Base-by-base conservation (phyloP, 2,113 vertebrate genomes). In the Diphyllodes magnificus region DNA sequence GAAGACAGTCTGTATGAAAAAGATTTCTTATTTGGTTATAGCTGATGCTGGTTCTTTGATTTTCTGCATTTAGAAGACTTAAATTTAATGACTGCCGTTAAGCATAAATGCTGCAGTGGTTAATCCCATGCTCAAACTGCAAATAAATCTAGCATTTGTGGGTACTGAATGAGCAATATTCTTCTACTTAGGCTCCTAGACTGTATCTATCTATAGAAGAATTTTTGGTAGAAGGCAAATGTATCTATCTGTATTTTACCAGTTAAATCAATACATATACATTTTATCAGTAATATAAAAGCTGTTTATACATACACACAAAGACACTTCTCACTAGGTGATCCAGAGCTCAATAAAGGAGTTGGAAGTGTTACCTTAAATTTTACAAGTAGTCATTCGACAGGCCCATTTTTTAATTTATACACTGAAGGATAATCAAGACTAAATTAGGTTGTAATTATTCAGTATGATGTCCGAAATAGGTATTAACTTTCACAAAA, bases 391-490 rank as follows among this genome's bases (percentile, higher is more conserved):
- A 60, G 16, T 53, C 22, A 69, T 81, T 56, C 81, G 54, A 50
- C 42, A 73, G 23, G 7, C 1, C 6, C 4, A 31, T 49, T 86
- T 80, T 93, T 77, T 54, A 72, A 88, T 86, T 87, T 88, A 91
- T 91, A 79, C 71, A 39, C 3, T 92, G 39, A 92, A 54, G 14
- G 49, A 93, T 51, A 54, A 78, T 83, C 37, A 90, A 85, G 54
- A 57, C 37, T 27, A 96, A 75, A 88, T 90, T 88, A 82, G 15
- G 10, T 42, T 60, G 31, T 61, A 96, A 85, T 96, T 97, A 86
- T 86, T 90, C 85, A 90, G 57, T 92, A 80, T 30, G 94, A 37
- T 40, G 21, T 73, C 94, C 71, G 76, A 59, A 92, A 85, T 59
- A 92, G 47, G 78, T 72, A 76, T 50, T 90, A 66, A 61, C 14